A percentile compares a stretch with the other conserved stretches of the same genome.
Evolutionary conservation across 2,797 vertebrate species (phyloP).

Genomic region (Coluber constrictor): DNA sequence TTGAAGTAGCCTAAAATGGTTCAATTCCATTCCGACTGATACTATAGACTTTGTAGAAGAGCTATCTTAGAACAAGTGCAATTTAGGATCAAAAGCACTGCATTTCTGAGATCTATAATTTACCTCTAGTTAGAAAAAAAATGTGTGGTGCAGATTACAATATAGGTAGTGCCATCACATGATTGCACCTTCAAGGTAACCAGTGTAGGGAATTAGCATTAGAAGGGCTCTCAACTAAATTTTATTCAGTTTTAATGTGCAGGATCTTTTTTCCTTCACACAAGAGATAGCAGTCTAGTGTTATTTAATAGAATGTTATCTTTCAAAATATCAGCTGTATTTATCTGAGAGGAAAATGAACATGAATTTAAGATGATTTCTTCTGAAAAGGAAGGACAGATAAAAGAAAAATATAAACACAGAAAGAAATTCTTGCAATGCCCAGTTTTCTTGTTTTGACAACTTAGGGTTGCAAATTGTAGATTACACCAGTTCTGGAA

Average conservation of each 20-base stretch:
- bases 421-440: neutral
- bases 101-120: neutral
- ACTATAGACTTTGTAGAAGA: neutral
- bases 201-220: neutral
- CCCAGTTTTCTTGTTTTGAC: neutral
- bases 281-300: neutral
- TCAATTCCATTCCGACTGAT: neutral
- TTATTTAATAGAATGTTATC: neutral
- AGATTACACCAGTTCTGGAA: neutral
- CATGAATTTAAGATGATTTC: neutral
- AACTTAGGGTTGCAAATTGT: neutral
- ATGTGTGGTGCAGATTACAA: neutral
- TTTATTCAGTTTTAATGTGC: neutral
- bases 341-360: neutral
- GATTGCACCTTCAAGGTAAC: neutral
- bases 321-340: neutral
- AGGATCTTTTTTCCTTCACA: neutral
- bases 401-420: neutral
- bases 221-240: neutral
- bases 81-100: neutral
- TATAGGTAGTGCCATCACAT: neutral
- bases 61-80: neutral
- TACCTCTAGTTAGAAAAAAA: neutral
- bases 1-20: neutral
- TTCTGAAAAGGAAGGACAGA: neutral